Evolutionary conservation across 2,113 vertebrate genomes (phyloP).

Genomic region (Seriola dumerili): DNA sequence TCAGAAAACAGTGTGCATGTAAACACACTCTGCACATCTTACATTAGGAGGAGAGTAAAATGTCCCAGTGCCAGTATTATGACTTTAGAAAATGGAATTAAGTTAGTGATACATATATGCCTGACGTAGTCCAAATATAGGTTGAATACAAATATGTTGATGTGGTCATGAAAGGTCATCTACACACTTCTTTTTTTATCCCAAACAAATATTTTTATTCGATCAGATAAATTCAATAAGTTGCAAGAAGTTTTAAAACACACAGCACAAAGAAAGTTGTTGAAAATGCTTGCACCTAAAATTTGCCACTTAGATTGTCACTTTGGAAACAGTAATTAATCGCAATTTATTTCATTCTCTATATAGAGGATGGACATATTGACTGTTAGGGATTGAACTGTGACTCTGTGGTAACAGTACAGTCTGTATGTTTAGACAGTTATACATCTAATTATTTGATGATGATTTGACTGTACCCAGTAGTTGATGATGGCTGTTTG

Average conservation of each 20-base stretch:
- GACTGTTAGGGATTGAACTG: background rate
- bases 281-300: background rate
- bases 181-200: background rate
- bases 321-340: background rate
- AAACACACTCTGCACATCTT: constrained; percentile 47
- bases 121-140: constrained; percentile 7
- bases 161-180: constrained; percentile 22
- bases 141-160: constrained; percentile 23
- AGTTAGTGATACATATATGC: constrained; percentile 27
- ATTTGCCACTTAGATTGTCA: background rate
- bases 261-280: background rate
- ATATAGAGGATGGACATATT: background rate
- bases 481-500: background rate
- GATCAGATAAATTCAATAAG: background rate
- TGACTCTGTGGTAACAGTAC: constrained; percentile 15
- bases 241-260: background rate
- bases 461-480: background rate
- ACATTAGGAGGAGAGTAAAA: constrained; percentile 27
- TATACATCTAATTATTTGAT: constrained; percentile 1
- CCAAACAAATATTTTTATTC: background rate
- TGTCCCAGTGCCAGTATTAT: constrained; percentile 60
- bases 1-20: constrained; percentile 60
- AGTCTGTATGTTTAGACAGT: constrained; percentile 22
- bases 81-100: constrained; percentile 22
- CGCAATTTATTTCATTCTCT: background rate